Base-by-base conservation (phyloP, 2,888 invertebrate genomes). In the Eupelmus urozonus region DNA sequence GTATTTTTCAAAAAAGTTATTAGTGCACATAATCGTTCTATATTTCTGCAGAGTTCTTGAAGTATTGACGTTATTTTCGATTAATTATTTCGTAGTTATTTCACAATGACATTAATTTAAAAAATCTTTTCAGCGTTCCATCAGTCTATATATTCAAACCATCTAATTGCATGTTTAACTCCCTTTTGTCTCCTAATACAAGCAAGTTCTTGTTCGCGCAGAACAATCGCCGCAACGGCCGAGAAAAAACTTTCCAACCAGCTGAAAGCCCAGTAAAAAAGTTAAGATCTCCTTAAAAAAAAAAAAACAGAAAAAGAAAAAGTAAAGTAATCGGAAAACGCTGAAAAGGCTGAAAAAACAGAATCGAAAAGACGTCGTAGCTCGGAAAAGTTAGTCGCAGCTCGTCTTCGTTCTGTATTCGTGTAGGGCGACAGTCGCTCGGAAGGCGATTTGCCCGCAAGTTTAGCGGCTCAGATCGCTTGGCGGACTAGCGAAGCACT, bases 361-460 rank as follows among this genome's bases (percentile, higher is more conserved):
- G 51, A 76, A 75, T 74, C 51, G 65, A 51, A 69, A 73, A 73
- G 78, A 82, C 79, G 81, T 57, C 76, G 45, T 13, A 34, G 34
- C 34, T 3, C 34, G 29, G 57, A 69, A 79, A 70, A 78, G 55
- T 71, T 79, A 23, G 0, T 11, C 29, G 11, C 1, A 20, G 29
- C 55, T 16, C 25, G 65, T 78, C n/a, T n/a, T 72, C 81, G 49
- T 9, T 88, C 87, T 84, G 86, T 87, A 88, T 88, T 88, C 88
- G 1, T n/a, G 63, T 16, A 78, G 74, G 79, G 81, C 82, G 83
- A 79, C 79, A 83, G 80, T 86, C 84, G 84, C n/a, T 87, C 84
- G 85, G 74, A 83, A 86, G 87, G 81, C 88, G 88, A 88, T 88
- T 88, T 88, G 87, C 87, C 85, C 86, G n/a, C n/a, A 86, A 88